These are phyloP conservation scores for Halichoerus grypus DNA, from an alignment of 2,113 vertebrate genomes.

Conservation along the genomic window DNA sequence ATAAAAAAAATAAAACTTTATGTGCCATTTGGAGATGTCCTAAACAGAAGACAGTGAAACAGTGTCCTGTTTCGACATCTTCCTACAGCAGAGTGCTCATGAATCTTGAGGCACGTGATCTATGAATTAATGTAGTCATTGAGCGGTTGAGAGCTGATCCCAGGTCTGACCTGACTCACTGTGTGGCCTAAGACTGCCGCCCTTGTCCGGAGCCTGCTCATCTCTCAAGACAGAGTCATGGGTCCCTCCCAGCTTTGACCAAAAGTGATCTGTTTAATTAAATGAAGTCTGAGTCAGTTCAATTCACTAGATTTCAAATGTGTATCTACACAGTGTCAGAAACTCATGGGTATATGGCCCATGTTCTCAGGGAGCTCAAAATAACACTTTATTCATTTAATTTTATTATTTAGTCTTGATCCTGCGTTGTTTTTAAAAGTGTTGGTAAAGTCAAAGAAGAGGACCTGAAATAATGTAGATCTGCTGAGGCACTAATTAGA, in stretches of 20 bases:
- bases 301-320: not conserved
- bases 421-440: not conserved
- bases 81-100: not conserved
- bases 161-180: not conserved
- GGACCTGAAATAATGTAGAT: not conserved
- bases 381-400: not conserved
- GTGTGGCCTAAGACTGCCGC: not conserved
- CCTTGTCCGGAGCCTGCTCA: not conserved
- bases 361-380: not conserved
- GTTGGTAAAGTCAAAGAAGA: not conserved
- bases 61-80: not conserved
- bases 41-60: not conserved
- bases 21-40: not conserved
- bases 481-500: not conserved
- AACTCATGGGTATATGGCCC: not conserved
- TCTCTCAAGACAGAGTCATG: not conserved
- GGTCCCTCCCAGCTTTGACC: not conserved
- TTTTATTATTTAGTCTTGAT: not conserved
- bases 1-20: not conserved
- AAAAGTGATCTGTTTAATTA: not conserved
- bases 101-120: not conserved
- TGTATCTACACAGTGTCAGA: not conserved
- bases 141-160: not conserved
- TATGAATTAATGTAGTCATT: not conserved
- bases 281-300: not conserved